Percentiles rank a stretch among this genome's conserved stretches.
Evolutionary conservation across 2,113 vertebrate species (phyloP).

Genomic region (Porphyrio hochstetteri): DNA sequence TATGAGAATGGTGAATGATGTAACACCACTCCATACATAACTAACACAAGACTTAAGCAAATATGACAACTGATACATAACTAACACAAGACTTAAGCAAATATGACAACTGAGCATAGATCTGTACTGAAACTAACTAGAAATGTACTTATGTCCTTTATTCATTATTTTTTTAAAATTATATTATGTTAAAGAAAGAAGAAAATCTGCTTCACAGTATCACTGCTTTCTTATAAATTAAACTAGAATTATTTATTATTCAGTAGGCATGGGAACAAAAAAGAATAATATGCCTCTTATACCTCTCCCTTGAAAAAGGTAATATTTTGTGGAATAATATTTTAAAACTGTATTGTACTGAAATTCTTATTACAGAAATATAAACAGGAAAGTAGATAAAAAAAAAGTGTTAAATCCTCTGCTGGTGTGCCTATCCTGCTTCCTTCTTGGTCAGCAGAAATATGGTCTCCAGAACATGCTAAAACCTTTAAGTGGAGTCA

Average conservation of each 20-base stretch:
- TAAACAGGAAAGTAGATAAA: background rate
- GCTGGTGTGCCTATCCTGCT: background rate
- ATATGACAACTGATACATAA: background rate
- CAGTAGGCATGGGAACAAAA: background rate
- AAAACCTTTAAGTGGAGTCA: background rate
- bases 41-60: background rate
- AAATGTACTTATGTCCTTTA: background rate
- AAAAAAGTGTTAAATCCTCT: background rate
- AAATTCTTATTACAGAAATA: background rate
- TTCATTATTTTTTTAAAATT: background rate
- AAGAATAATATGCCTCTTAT: background rate
- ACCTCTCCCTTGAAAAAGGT: background rate
- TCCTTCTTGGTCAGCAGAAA: background rate
- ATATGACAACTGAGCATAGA: background rate
- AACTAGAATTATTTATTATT: background rate
- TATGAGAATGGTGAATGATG: background rate
- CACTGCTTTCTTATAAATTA: background rate
- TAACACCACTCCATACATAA: background rate
- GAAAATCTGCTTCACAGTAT: background rate
- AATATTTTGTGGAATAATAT: background rate
- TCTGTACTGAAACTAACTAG: background rate
- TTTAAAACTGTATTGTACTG: background rate
- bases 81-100: background rate
- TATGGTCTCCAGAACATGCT: background rate
- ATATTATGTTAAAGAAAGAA: background rate